Conservation (phyloP, 2,888 invertebrate species). For the Tenthredo distinguenda region DNA sequence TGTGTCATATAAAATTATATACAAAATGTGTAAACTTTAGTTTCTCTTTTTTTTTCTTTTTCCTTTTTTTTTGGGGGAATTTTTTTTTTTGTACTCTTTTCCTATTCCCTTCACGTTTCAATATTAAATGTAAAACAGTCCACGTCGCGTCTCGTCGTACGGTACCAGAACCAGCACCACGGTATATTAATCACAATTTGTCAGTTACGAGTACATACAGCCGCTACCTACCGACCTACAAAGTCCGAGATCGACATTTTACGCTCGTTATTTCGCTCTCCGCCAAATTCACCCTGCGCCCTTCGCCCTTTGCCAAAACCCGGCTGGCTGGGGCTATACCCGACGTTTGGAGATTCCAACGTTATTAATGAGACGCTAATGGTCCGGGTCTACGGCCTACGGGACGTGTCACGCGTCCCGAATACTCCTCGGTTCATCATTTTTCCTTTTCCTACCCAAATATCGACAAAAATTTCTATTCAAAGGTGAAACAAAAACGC, state of each 20-base stretch:
- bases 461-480: background rate
- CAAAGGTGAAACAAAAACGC: background rate
- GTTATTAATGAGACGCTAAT: slow-evolving; percentile 72
- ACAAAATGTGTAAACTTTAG: background rate
- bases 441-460: background rate
- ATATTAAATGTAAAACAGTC: background rate
- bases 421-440: slow-evolving; percentile 56
- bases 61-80: background rate
- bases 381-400: slow-evolving; percentile 59
- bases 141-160: background rate
- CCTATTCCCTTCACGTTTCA: background rate
- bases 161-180: background rate
- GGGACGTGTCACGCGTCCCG: slow-evolving; percentile 68
- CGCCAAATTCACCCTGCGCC: slow-evolving; percentile 34
- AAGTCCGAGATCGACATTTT: slow-evolving; percentile 51
- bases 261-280: slow-evolving; percentile 47
- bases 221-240: slow-evolving; percentile 5
- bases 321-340: background rate
- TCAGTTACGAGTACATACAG: slow-evolving; percentile 12
- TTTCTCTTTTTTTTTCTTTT: background rate
- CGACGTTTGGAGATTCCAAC: slow-evolving; percentile 58
- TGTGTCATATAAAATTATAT: background rate
- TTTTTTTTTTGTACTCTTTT: too few species aligned
- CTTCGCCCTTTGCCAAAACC: slow-evolving; percentile 52
- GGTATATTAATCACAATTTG: slow-evolving; percentile 45